phyloP scores from a whole-genome alignment of 1,140 invertebrate genomes.

The Brachionus rubens region DNA sequence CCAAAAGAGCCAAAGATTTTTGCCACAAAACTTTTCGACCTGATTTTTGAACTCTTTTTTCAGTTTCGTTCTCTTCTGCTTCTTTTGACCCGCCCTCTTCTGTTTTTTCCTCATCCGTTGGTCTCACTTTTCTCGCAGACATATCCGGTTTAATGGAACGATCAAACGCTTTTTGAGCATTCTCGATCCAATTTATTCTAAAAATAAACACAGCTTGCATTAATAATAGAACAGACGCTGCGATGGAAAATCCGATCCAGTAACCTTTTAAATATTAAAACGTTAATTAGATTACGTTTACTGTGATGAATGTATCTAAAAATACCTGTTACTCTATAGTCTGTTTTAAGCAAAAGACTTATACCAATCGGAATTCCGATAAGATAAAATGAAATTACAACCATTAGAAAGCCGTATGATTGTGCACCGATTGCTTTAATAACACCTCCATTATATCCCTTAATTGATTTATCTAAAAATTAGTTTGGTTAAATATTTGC shows the following conservation, averaged over 20 bases:
- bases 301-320: background rate
- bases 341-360: conserved; percentile 22
- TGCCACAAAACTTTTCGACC: too few species aligned
- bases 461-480: background rate
- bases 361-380: conserved; percentile 34
- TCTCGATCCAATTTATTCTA: conserved; percentile 2
- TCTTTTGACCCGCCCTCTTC: too few species aligned
- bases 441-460: background rate
- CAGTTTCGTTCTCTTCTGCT: too few species aligned
- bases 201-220: background rate
- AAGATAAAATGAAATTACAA: background rate
- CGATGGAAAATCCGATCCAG: conserved; percentile 5
- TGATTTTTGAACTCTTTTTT: too few species aligned
- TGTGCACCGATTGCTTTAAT: conserved; percentile 16
- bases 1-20: too few species aligned
- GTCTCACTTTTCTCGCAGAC: too few species aligned
- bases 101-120: too few species aligned
- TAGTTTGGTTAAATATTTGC: background rate
- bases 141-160: background rate
- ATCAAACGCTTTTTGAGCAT: conserved; percentile 4
- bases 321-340: background rate
- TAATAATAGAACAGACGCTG: background rate
- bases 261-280: background rate
- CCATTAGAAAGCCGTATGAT: background rate
- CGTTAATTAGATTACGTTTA: background rate